phyloP scores from a whole-genome alignment of 2,888 invertebrate species.

The Sylvicola fuscatus region DNA sequence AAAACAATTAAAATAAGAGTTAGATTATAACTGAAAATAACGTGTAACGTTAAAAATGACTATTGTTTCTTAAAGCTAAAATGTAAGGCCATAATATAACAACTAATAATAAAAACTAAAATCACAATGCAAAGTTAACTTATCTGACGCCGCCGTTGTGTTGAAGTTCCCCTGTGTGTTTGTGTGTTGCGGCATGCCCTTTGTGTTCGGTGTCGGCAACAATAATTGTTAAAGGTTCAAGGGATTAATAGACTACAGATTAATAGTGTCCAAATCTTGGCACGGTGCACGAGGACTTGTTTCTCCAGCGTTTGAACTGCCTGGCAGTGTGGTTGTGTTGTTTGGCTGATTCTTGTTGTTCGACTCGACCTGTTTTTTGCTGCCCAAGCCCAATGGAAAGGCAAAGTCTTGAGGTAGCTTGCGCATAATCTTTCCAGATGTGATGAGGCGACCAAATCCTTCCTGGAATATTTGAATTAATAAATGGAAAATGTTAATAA shows the following conservation, averaged over 20 bases:
- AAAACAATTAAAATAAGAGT: no score
- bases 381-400: conserved; percentile 37
- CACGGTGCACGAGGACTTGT: conserved; percentile 38
- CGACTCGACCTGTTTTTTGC: conserved; percentile 18
- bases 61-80: no score
- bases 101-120: no score
- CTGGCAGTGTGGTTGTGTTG: conserved; percentile 16
- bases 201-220: no score
- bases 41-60: no score
- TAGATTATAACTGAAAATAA: no score
- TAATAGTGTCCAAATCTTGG: conserved; percentile 52
- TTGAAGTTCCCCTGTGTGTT: no score
- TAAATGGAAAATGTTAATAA: not conserved
- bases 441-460: conserved; percentile 92
- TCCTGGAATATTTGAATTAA: conserved; percentile 27
- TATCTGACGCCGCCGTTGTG: no score
- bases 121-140: no score
- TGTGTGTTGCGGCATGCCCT: no score
- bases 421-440: conserved; percentile 90
- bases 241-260: conserved; percentile 28
- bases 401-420: conserved; percentile 66
- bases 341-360: conserved; percentile 6
- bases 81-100: no score
- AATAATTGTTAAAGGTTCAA: no score
- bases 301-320: conserved; percentile 15